Base-by-base conservation (phyloP, 2,113 vertebrate species). In the Perca schrenkii region DNA sequence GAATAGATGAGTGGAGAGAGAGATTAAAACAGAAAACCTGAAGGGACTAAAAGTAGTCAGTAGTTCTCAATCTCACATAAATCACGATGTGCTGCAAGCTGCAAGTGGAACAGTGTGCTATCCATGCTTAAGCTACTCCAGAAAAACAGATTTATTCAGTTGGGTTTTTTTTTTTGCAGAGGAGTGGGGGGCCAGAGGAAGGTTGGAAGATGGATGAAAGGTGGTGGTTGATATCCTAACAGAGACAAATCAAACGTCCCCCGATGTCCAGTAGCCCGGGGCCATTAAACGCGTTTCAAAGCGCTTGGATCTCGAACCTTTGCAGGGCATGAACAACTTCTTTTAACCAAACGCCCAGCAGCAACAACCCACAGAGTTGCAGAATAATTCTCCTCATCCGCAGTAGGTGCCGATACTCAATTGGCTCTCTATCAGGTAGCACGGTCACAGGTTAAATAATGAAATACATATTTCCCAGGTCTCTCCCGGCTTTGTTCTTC, bases 281-380 rank as follows among this genome's bases (percentile, higher is more conserved):
- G 87, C 77, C 63, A 50, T 75, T 81, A 47, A 13, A 4, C 64
- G n/a, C 77, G 80, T 73, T 88, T 89, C 88, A 90, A 86, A 89
- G 79, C 22, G 22, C 77, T 79, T 77, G 76, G 81, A 83, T 79
- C 74, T 83, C 63, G 15, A 83, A 76, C 81, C 73, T 68, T 62
- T 60, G 49, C 53, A 56, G 64, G 63, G 25, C 34, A 52, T 4
- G 6, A 68, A 52, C 21, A 0, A 1, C 63, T 15, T 56, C 63
- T 80, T 88, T 88, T 31, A 82, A 87, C 56, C 40, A 65, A 65
- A 57, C 56, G 85, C 77, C 87, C 73, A 22, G 73, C 80, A 77
- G 87, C 69, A 72, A 6, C 77, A 54, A 16, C 34, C 78, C 62
- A 65, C 81, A 49, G 73, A 82, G 76, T 46, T 2, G 46, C 63